A percentile compares a stretch with the other conserved stretches of the same genome.
These are phyloP conservation scores for Tamias sibiricus DNA, from an alignment of 2,113 vertebrate genomes.

Conservation along the genomic window DNA sequence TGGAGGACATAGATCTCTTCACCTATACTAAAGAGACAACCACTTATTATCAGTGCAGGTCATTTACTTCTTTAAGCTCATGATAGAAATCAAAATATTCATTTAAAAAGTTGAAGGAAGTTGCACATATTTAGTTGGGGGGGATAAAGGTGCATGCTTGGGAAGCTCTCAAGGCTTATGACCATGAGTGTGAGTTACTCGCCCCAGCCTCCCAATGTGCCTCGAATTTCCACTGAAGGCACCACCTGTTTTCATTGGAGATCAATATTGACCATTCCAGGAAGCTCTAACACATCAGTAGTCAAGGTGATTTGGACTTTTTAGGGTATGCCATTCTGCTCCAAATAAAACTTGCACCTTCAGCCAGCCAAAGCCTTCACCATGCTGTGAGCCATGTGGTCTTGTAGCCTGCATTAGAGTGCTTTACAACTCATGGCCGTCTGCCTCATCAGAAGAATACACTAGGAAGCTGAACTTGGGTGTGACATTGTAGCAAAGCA, in stretches of 20 bases:
- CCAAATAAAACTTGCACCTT: conserved; percentile 64
- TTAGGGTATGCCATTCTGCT: conserved; percentile 69
- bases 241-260: conserved; percentile 71
- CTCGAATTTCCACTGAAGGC: conserved; percentile 73
- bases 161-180: conserved; percentile 74
- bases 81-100: conserved; percentile 84
- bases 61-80: conserved; percentile 84
- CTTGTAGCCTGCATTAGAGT: conserved; percentile 52
- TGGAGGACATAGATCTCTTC: conserved; percentile 78
- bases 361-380: conserved; percentile 64
- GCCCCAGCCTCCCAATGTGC: conserved; percentile 63
- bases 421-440: conserved; percentile 77
- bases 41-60: conserved; percentile 83
- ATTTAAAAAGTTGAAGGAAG: conserved; percentile 83
- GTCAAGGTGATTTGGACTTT: conserved; percentile 74
- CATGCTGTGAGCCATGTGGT: conserved; percentile 63
- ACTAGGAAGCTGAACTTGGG: conserved; percentile 77
- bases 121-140: conserved; percentile 75
- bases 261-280: conserved; percentile 67
- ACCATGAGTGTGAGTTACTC: conserved; percentile 80
- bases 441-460: conserved; percentile 79
- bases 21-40: conserved; percentile 75
- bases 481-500: conserved; percentile 75
- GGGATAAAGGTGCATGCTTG: conserved; percentile 76
- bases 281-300: conserved; percentile 70